A percentile compares a stretch with the other conserved stretches of the same genome.
These are phyloP conservation scores for Silurus lanzhouensis DNA, from an alignment of 2,797 vertebrate genomes.

Conservation along the genomic window DNA sequence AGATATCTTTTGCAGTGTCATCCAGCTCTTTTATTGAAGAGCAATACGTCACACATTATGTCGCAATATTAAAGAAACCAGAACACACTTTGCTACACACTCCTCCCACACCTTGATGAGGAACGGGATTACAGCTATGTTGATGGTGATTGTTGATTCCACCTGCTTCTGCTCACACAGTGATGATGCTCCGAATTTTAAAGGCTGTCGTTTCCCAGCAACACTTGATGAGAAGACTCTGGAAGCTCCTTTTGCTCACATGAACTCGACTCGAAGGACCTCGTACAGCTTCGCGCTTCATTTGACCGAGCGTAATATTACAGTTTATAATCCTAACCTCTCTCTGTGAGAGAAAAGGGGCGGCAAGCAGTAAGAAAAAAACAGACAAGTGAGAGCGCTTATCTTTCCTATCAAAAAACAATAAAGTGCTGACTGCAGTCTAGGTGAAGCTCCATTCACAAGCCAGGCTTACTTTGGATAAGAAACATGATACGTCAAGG, in stretches of 20 bases:
- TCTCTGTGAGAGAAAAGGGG: neutral
- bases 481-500: conserved; percentile 13
- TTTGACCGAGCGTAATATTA: conserved; percentile 39
- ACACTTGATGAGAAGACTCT: neutral
- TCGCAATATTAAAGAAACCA: neutral
- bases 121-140: neutral
- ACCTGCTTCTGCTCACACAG: neutral
- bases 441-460: neutral
- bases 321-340: conserved; percentile 29
- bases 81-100: neutral
- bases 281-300: neutral
- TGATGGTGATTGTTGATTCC: neutral
- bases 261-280: neutral
- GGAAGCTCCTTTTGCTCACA: neutral
- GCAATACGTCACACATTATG: too few species aligned
- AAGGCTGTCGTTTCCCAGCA: neutral
- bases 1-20: neutral
- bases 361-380: neutral
- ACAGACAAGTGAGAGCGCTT: neutral
- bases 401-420: neutral
- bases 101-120: too few species aligned
- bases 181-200: neutral
- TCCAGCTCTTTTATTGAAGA: neutral
- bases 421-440: conserved; percentile 16
- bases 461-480: neutral